Base-by-base conservation (phyloP, 2,113 vertebrate species). In the Prionailurus viverrinus region DNA sequence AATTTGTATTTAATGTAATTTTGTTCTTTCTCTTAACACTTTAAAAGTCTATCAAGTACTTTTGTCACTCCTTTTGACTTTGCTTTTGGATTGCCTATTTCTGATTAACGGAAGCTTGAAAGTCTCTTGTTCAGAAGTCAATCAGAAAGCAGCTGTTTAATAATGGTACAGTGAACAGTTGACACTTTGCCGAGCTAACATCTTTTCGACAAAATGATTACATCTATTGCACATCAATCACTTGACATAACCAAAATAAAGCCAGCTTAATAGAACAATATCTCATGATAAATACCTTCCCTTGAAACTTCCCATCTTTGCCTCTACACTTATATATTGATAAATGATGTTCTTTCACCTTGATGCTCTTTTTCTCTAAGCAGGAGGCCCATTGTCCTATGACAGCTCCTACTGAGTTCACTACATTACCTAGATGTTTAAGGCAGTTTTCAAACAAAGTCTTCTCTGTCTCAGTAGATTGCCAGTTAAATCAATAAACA, bases 271-370 rank as follows among this genome's bases (percentile, higher is more conserved):
- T 94, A 98, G 98, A 98, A 98, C 98, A 98, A 97, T 98, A 98
- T 97, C 98, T 96, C 98, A 98, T 98, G 98, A 99, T 98, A 98
- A 98, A 98, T 98, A 97, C 97, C 95, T 98, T 98, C 91, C 98
- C 96, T 97, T 95, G 97, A 98, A 98, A 98, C 98, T 97, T 97
- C 94, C 82, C 78, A 97, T 94, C 97, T 68, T 93, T 94, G 95
- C 91, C 97, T 98, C 97, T 91, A 93, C 39, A 0, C 96, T 98
- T 98, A 95, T 55, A 96, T 95, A 84, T 95, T 98, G 98, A 99
- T 98, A 96, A 63, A 99, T 98, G 92, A 97, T 95, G 97, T 92
- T 84, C n/a, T 68, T 97, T 95, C 85, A 97, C 94, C 95, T 90
- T 96, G 98, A 98, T 95, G 94, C 85, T 96, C 96, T 95, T 90